Evolutionary conservation across 2,797 vertebrate genomes (phyloP), one percentile per base, ranked within the genome.

Genomic region (Rhyacichthys aspro): DNA sequence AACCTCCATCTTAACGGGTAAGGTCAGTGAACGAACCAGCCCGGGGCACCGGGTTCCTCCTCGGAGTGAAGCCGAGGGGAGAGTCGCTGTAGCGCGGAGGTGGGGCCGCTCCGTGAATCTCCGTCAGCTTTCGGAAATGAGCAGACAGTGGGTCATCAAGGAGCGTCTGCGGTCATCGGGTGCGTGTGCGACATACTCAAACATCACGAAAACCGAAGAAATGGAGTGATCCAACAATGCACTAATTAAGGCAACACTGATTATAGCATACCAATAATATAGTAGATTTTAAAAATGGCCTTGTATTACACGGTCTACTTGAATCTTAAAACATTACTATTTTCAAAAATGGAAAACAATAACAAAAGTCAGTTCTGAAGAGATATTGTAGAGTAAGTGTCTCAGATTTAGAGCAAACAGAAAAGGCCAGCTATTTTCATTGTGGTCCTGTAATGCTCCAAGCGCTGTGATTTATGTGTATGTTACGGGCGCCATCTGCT

Each of bases 1-100:
- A 59, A 86, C 88, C 90, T 92, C 92, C 92, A 93, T 94, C 86
- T 92, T 93, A 78, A 39, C 50, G 83, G 88, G 85, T 78, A 86
- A 63, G 73, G 81, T 77, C 63, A 83, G 72, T 82, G 85, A 84
- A 80, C 78, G 78, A 84, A n/a, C 83, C 78, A 80, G 83, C 90
- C 83, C 85, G 88, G 88, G 81, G 91, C 90, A 90, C 90, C 92
- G 91, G 93, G 91, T 91, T 90, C 89, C 78, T 90, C 86, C 86
- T 85, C 88, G 87, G 83, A 90, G 87, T 84, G 72, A 57, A 86
- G 83, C 88, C 81, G 86, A 88, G 79, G 77, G 72, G 79, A 84
- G 84, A 87, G 81, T 82, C 70, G 74, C 71, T 59, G 84, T 55
- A 63, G 83, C 82, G 76, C 57, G 74, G 82, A 86, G 83, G 85